Evolutionary conservation across 30 jellyfish, hydroid and myxozoan species (phyloP).

Genomic region (Morbakka virulenta): DNA sequence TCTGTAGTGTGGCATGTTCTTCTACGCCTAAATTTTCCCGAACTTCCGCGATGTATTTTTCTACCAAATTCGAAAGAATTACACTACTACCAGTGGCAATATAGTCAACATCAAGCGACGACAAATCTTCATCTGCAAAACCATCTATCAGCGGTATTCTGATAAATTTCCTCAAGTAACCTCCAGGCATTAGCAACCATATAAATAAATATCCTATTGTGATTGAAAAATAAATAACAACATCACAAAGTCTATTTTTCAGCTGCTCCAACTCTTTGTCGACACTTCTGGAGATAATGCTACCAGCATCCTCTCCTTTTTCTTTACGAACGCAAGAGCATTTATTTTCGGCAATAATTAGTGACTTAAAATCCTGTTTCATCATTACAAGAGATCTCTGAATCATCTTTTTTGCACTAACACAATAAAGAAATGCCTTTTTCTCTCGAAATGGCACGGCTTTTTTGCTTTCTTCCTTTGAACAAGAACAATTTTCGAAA

Average conservation of each 20-base stretch:
- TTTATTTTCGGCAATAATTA: slow-evolving; percentile 80
- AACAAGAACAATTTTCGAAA: no score
- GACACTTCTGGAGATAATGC: background rate
- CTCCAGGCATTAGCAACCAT: slow-evolving; percentile 85
- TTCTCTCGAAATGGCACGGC: no score
- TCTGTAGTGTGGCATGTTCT: slow-evolving; percentile 58
- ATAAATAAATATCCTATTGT: slow-evolving; percentile 80
- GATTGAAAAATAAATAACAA: slow-evolving; percentile 62
- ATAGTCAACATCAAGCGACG: slow-evolving; percentile 72
- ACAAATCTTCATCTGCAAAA: slow-evolving; percentile 59
- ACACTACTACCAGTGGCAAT: slow-evolving; percentile 30
- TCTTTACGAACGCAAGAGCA: slow-evolving; percentile 13
- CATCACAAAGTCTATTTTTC: slow-evolving; percentile 29
- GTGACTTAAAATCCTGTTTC: slow-evolving; percentile 47
- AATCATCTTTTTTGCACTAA: no score
- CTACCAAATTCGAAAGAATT: slow-evolving; percentile 43
- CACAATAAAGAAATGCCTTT: no score
- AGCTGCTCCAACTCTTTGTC: slow-evolving; percentile 39
- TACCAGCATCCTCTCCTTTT: background rate
- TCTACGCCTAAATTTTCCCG: slow-evolving; percentile 86
- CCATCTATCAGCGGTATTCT: slow-evolving; percentile 65
- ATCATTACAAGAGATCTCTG: slow-evolving; percentile 53
- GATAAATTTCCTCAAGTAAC: slow-evolving; percentile 77
- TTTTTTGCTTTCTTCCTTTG: no score
- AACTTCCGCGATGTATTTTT: slow-evolving; percentile 40